Evolutionary conservation across 2,797 vertebrate species (phyloP), one percentile per base, ranked within the genome.

Genomic region (Apogon talboti): DNA sequence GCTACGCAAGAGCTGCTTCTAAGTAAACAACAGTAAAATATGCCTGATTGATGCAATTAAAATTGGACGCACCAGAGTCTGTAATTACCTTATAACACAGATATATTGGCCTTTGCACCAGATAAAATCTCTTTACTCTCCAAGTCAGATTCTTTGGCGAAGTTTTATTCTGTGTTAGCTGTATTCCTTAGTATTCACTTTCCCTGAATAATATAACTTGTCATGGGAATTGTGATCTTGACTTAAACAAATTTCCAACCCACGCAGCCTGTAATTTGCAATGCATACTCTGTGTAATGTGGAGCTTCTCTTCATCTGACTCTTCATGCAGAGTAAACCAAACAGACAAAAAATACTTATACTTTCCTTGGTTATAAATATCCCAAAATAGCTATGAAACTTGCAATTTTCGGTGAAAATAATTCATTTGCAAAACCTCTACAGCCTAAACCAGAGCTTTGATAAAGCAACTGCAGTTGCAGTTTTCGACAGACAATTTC

Each of bases 231-330:
- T 65, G 63, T 72, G 43, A 77, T 74, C 18, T 54, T 54, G 46
- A 66, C 48, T 42, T 71, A 30, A 72, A 37, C 56, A 66, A 66
- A 74, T 71, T 76, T 76, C 66, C 76, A 75, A 51, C 54, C 68
- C 71, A 59, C 67, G 52, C 66, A 62, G 44, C 38, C 8, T 48
- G 15, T 56, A 45, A 58, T 67, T 76, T 75, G 33, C 53, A 74
- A 54, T 76, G 63, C 1, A 6, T 51, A 47, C 19, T 21, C 43
- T 68, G 33, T 45, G 35, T 28, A 52, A 51, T 46, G 38, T 44
- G 37, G 18, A 63, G 24, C 37, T 65, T 11, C 13, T 70, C 19
- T 42, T 70, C 41, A 61, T 48, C 21, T 57, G 10, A 44, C n/a
- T 4, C 33, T 21, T 46, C 24, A 48, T 7, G 18, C 18, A 43